Percentiles rank a stretch among this genome's conserved stretches.
These are phyloP conservation scores for Drosophila saltans DNA, from an alignment of 1,140 invertebrate genomes.

Conservation along the genomic window DNA sequence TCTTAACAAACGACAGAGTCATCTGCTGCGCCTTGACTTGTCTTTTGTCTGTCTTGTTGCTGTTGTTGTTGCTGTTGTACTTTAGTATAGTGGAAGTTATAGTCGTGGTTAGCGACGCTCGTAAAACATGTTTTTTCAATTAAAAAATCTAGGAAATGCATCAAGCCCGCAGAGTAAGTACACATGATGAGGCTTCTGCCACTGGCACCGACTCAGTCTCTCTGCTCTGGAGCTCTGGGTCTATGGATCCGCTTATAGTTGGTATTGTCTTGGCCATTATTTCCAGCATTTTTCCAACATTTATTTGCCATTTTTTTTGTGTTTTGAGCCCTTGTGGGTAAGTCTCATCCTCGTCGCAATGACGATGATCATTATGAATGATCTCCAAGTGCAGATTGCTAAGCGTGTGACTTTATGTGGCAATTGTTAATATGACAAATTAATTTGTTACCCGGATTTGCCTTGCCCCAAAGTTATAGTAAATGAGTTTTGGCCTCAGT, in stretches of 20 bases:
- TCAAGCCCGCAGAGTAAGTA: constrained; percentile 53
- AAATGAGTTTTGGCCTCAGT: constrained; percentile 11
- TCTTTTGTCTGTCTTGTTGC: constrained; percentile 11
- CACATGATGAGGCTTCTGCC: constrained; percentile 19
- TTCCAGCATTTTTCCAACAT: constrained; percentile 22
- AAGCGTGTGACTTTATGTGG: constrained; percentile 77
- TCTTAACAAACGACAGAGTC: constrained; percentile 74
- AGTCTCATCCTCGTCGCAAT: constrained; percentile 3
- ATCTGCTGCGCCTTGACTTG: constrained; percentile 69
- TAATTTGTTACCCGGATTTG: constrained; percentile 77
- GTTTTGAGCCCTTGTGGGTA: constrained; percentile 34
- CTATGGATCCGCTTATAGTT: constrained; percentile 39
- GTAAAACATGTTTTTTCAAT: constrained; percentile 82
- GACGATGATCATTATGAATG: constrained; percentile 54
- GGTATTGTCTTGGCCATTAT: constrained; percentile 42
- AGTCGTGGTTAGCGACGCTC: constrained; percentile 74
- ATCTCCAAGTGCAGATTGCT: constrained; percentile 41
- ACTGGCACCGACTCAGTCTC: neutral
- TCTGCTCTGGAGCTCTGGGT: constrained; percentile 8
- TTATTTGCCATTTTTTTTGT: neutral
- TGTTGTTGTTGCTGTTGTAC: too few species aligned
- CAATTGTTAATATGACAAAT: constrained; percentile 82
- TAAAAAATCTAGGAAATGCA: constrained; percentile 80
- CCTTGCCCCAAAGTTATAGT: constrained; percentile 43
- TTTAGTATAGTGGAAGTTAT: constrained; percentile 39